Evolutionary conservation across 2,797 vertebrate species (phyloP).

Genomic region (Epinephelus awoara): DNA sequence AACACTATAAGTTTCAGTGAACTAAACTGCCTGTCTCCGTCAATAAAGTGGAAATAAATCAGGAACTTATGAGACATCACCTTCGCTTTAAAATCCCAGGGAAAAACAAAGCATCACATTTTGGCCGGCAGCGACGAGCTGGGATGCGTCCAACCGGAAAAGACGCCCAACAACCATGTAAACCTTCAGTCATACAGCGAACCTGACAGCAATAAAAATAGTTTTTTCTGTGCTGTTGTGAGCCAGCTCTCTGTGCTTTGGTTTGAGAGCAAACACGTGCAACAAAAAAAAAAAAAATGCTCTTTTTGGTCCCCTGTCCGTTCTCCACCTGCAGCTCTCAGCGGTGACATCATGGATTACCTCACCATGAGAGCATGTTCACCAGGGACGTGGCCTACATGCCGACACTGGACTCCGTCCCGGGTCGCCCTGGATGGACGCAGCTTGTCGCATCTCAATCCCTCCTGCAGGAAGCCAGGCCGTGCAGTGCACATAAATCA

Average conservation of each 20-base stretch:
- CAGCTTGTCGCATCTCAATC: constrained; percentile 60
- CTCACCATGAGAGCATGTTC: constrained; percentile 79
- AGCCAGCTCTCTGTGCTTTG: constrained; percentile 45
- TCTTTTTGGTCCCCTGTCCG: constrained; percentile 60
- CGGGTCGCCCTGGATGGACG: constrained; percentile 50
- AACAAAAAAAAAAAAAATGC: constrained; percentile 27
- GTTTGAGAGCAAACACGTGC: constrained; percentile 70
- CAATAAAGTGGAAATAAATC: constrained; percentile 59
- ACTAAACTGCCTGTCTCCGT: constrained; percentile 27
- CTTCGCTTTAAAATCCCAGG: constrained; percentile 57
- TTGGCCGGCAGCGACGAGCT: constrained; percentile 46
- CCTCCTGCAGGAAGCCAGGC: constrained; percentile 49
- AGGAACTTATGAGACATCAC: constrained; percentile 62
- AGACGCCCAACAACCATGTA: constrained; percentile 70
- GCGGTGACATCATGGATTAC: constrained; percentile 81
- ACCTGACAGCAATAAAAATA: constrained; percentile 56
- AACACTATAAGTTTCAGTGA: constrained; percentile 12
- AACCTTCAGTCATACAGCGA: constrained; percentile 48
- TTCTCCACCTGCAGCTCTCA: constrained; percentile 81
- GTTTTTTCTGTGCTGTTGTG: constrained; percentile 3
- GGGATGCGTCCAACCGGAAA: constrained; percentile 57
- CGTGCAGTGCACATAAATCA: constrained; percentile 62
- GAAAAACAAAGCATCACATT: constrained; percentile 85
- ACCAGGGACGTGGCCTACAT: constrained; percentile 82
- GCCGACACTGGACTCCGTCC: constrained; percentile 62